Percentiles rank a stretch among this genome's conserved stretches.
These are phyloP conservation scores for Zosterops pallidus DNA, from an alignment of 2,113 vertebrate species.

Conservation along the genomic window DNA sequence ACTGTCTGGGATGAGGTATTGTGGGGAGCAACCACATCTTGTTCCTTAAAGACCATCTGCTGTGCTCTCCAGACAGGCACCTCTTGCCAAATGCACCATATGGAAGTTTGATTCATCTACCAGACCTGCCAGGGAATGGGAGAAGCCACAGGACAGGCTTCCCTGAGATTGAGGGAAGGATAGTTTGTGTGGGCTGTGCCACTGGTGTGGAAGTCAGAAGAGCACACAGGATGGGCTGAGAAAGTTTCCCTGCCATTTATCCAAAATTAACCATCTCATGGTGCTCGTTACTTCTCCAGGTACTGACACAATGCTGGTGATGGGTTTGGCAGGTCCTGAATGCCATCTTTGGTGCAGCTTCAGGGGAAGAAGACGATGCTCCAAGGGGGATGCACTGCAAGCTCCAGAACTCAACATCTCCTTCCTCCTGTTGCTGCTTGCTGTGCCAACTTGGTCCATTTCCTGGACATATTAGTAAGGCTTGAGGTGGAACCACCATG, in stretches of 20 bases:
- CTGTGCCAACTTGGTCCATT: rapidly evolving
- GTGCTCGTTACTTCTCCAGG: neutral
- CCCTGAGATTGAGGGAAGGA: neutral
- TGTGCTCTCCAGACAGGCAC: neutral
- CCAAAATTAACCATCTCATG: neutral
- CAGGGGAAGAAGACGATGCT: neutral
- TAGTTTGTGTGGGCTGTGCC: rapidly evolving
- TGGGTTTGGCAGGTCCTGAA: neutral
- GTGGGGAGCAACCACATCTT: neutral
- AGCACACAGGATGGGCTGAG: neutral
- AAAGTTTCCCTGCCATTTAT: neutral
- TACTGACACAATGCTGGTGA: neutral
- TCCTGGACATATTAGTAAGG: neutral
- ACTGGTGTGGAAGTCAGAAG: neutral
- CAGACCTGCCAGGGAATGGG: neutral
- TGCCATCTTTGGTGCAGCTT: neutral
- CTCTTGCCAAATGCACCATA: neutral
- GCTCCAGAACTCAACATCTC: rapidly evolving
- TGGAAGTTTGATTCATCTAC: neutral
- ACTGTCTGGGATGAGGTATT: neutral
- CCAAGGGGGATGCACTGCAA: neutral
- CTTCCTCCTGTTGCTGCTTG: neutral
- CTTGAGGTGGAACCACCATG: neutral
- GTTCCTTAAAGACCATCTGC: neutral
- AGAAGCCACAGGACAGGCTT: neutral